Conservation (phyloP, 2,113 vertebrate species). For the Enhydra lutris region DNA sequence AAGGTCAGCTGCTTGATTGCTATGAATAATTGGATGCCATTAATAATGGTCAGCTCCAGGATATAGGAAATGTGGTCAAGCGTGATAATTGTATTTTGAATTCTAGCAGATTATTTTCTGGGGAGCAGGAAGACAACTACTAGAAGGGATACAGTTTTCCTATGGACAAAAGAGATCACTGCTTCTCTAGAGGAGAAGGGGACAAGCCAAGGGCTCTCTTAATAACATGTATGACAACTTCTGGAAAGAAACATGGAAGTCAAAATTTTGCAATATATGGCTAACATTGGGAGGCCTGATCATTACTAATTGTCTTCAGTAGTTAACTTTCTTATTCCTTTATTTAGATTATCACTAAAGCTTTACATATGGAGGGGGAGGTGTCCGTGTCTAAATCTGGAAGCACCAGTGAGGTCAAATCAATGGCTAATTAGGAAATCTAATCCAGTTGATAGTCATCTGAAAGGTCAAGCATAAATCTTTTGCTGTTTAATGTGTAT, state of each 20-base stretch:
- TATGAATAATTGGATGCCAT: constrained; percentile 68
- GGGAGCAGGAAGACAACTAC: constrained; percentile 37
- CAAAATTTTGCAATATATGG: constrained; percentile 12
- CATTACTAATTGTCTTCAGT: neutral
- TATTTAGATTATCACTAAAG: neutral
- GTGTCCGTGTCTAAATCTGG: neutral
- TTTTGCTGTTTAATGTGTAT: constrained; percentile 27
- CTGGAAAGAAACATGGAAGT: constrained; percentile 8
- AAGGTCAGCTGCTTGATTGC: constrained; percentile 56
- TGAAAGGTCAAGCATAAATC: constrained; percentile 43
- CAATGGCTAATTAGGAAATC: constrained; percentile 39
- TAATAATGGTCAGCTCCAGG: constrained; percentile 66
- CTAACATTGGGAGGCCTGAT: neutral
- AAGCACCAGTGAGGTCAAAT: constrained; percentile 9
- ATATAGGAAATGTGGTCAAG: constrained; percentile 53
- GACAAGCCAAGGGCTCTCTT: neutral
- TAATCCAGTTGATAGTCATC: neutral
- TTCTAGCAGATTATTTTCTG: constrained; percentile 61
- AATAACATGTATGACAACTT: neutral
- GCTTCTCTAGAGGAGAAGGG: constrained; percentile 37
- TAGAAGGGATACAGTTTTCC: neutral
- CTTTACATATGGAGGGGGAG: neutral
- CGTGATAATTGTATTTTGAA: constrained; percentile 61
- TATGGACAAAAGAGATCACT: constrained; percentile 24
- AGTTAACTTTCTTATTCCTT: neutral